phyloP scores from a whole-genome alignment of 2,888 invertebrate genomes.

The Drosophila niveifrons region DNA sequence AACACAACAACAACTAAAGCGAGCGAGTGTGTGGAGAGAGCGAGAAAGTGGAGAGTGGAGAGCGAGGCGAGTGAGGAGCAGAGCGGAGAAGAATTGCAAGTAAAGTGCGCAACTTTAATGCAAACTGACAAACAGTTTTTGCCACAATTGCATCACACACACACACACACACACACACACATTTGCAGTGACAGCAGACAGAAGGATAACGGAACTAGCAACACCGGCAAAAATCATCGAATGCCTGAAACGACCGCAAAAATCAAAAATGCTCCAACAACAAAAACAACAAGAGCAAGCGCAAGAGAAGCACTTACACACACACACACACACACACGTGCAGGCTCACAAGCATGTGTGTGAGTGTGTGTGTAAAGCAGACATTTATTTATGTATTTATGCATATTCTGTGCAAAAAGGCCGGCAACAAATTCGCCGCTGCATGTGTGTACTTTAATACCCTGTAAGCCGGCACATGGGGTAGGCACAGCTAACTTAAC shows the following conservation, averaged over 20 bases:
- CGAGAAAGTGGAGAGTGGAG: conserved; percentile 6
- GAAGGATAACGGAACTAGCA: conserved; percentile 16
- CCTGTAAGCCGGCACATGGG: neutral
- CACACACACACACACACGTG: neutral
- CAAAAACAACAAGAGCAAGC: conserved; percentile 6
- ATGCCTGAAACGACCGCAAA: conserved; percentile 62
- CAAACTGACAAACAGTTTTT: conserved; percentile 63
- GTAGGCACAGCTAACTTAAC: neutral
- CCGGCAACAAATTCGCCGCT: conserved; percentile 44
- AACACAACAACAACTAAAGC: conserved; percentile 33
- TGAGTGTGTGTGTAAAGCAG: conserved; percentile 34
- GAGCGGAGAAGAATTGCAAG: neutral
- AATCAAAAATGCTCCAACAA: conserved; percentile 58
- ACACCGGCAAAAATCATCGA: conserved; percentile 58
- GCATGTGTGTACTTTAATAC: conserved; percentile 25
- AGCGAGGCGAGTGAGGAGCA: neutral
- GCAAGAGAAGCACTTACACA: conserved; percentile 13
- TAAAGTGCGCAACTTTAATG: conserved; percentile 69
- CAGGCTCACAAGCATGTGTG: conserved; percentile 13
- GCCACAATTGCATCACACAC: conserved; percentile 35
- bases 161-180: conserved; percentile 12
- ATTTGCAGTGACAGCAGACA: conserved; percentile 9
- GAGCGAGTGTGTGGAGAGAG: conserved; percentile 8
- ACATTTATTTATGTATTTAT: conserved; percentile 77
- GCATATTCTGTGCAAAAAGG: conserved; percentile 73